Base-by-base conservation (phyloP, 1,140 invertebrate species). In the Tetranychus cinnabarinus region DNA sequence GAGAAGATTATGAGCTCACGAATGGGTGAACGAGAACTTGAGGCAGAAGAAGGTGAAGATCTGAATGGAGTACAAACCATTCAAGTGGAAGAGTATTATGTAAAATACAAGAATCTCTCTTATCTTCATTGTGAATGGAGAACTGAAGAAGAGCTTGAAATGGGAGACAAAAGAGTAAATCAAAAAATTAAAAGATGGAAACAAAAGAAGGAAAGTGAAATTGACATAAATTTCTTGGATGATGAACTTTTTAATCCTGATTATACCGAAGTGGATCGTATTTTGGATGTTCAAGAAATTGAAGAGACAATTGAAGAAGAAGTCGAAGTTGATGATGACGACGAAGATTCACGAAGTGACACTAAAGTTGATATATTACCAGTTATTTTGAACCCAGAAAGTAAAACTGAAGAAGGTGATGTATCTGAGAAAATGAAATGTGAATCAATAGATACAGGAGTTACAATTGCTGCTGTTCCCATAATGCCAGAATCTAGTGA, bases 61-160 rank as follows among this genome's bases (percentile, higher is more conserved):
- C 62, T 50, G 58, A 62, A 63, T 60, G 64, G 65, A 23, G 67
- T 64, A 56, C 54, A 65, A 60, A 69, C 81, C 62, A 74, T 88
- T 54, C 87, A 96, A 70, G 82, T 95, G 10, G 95, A 98, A 74
- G 92, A 98, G 73, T 97, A 88, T 76, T 95, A 84, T 74, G 92
- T 98, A 1, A 99, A 99, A 74, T 99, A 96, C 71, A 84, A 96
- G 69, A 95, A 92, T 73, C 92, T 96, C 68, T 98, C 95, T 1
- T 98, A 98, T 74, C 76, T 98, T 7, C 96, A 99, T 72, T 99
- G 95, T 75, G 95, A 98, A 75, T 99, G 96, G 96, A 86, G 86
- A 72, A 96, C 92, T 3, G 85, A 91, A 72, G 88, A 95, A 69
- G 95, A 99, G 72, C 76, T 99, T 10, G 85, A 91, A 63, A 88